A percentile compares a stretch with the other conserved stretches of the same genome.
Conservation (phyloP, 2,888 invertebrate genomes). For the Molanna angustata region DNA sequence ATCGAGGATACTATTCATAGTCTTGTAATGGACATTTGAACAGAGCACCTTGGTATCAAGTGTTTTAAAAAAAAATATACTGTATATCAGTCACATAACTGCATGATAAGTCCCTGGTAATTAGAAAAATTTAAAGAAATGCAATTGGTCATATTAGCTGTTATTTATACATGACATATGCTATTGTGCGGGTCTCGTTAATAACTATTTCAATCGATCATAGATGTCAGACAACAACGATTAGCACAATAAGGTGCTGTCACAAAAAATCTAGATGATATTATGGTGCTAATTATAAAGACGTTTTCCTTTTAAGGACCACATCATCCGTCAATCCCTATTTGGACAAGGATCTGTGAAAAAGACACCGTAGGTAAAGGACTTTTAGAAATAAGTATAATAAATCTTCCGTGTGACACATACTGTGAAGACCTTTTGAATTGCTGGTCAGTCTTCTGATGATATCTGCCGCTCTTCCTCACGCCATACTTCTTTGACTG, state of each 20-base stretch:
- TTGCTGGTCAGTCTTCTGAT: background rate
- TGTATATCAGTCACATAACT: too few species aligned
- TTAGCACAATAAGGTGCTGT: conserved; percentile 13
- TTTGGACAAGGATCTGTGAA: background rate
- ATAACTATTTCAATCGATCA: conserved; percentile 15
- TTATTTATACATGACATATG: too few species aligned
- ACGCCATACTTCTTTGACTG: too few species aligned
- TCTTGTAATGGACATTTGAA: too few species aligned
- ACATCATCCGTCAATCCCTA: conserved; percentile 8
- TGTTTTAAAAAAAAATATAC: too few species aligned
- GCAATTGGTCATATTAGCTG: too few species aligned
- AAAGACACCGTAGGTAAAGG: background rate
- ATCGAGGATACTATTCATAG: too few species aligned
- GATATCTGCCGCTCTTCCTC: background rate
- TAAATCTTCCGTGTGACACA: background rate
- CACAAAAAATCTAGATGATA: conserved; percentile 8
- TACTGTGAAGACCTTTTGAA: background rate
- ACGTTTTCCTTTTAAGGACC: conserved; percentile 8
- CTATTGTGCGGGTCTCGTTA: too few species aligned
- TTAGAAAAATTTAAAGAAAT: too few species aligned
- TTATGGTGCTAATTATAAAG: conserved; percentile 17
- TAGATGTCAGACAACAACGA: conserved; percentile 6
- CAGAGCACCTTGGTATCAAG: too few species aligned
- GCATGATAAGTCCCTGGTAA: too few species aligned
- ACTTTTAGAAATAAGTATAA: background rate